phyloP scores from a whole-genome alignment of 2,113 vertebrate species.

The Ceyx margarethae region DNA sequence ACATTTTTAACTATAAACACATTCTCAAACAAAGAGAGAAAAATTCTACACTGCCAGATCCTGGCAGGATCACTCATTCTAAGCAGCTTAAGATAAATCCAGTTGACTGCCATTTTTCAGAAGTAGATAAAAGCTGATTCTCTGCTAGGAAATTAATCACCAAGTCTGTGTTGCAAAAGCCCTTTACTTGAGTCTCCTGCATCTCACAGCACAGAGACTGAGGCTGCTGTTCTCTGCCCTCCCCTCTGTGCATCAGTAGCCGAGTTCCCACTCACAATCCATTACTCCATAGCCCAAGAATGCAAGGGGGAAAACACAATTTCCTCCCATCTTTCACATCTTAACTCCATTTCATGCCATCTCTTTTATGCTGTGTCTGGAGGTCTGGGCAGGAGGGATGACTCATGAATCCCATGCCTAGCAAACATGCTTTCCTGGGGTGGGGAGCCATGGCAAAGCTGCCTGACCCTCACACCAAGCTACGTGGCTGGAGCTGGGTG shows the following conservation, averaged over 20 bases:
- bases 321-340: slow-evolving; percentile 28
- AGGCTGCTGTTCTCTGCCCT: neutral
- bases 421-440: neutral
- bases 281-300: slow-evolving; percentile 45
- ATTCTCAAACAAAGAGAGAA: neutral
- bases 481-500: neutral
- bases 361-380: slow-evolving; percentile 51
- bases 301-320: slow-evolving; percentile 12
- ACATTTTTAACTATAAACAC: neutral
- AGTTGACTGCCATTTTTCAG: neutral
- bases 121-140: slow-evolving; percentile 23
- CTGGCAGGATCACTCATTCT: neutral
- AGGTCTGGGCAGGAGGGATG: slow-evolving; percentile 25
- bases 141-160: neutral
- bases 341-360: slow-evolving; percentile 15
- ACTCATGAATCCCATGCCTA: slow-evolving; percentile 41
- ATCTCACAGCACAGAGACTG: neutral
- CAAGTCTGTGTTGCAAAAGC: neutral
- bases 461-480: neutral
- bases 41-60: neutral
- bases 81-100: slow-evolving; percentile 24
- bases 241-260: neutral
- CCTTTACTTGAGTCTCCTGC: neutral
- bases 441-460: slow-evolving; percentile 28
- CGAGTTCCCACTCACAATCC: slow-evolving; percentile 16